Base-by-base conservation (phyloP, 2,888 invertebrate genomes). In the Hyposoter dolosus region DNA sequence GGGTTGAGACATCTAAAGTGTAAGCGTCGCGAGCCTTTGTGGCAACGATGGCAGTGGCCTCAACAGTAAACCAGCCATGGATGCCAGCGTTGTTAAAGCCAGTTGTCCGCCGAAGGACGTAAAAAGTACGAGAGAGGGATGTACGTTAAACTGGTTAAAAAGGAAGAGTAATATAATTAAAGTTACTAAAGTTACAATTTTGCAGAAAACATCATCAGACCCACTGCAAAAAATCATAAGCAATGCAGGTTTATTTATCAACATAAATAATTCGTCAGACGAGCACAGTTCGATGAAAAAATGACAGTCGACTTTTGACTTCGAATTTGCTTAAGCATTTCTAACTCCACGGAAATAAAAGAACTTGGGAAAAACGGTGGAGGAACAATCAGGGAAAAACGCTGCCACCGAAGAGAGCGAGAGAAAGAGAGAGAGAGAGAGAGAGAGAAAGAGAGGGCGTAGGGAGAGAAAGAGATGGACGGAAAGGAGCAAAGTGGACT, bases 1-100 rank as follows among this genome's bases (percentile, higher is more conserved):
- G 63, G 80, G 82, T 80, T 72, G 81, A 79, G 74, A 81, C 81
- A 47, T 75, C 50, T 60, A 80, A 72, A 65, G 76, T 83, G 79
- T 65, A 77, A 74, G 72, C 65, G 75, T 68, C 69, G 45, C 60
- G 45, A 56, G 82, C 68, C 82, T 75, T 76, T 82, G 83, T 66
- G 69, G 76, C 60, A 69, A 78, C 69, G 66, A 65, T 69, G 85
- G 56, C 66, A 72, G 75, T 56, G 53, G 77, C 76, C 77, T 60
- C 71, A 56, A 63, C 72, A 63, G 74, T 79, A 72, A 80, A 56
- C 71, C 60, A 74, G 72, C 68, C 53, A 65, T 60, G 40, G 50
- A 79, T 40, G 74, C 40, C 79, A 74, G 83, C 28, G 35, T 56
- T 74, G 79, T 79, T 63, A 63, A 68, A 75, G 76, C 75, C 53